Conservation (phyloP, 2,888 invertebrate species). For the Tipula helvola region DNA sequence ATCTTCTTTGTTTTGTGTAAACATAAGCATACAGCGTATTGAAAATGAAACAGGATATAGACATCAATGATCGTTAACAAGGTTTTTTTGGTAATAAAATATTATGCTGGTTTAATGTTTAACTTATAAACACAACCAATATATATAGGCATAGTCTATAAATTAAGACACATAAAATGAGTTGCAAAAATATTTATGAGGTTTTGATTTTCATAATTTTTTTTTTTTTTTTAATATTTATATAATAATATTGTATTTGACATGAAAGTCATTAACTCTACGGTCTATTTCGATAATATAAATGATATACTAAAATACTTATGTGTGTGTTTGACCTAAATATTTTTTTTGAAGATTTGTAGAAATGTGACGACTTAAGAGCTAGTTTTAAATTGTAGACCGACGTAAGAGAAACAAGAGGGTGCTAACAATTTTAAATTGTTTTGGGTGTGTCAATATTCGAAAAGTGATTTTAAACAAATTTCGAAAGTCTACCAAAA, state of each 20-base stretch:
- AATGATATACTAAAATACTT: not conserved
- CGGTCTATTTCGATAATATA: not conserved
- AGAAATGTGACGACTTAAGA: not conserved
- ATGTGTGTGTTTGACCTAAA: not conserved
- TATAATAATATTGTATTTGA: not conserved
- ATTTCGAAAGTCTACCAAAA: no score
- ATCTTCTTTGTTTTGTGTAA: not conserved
- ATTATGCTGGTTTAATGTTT: not conserved
- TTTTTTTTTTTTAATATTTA: not conserved
- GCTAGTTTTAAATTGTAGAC: not conserved
- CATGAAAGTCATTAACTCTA: not conserved
- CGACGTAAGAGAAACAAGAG: no score
- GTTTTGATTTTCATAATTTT: not conserved
- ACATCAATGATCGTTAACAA: not conserved
- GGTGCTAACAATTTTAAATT: no score
- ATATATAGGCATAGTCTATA: not conserved
- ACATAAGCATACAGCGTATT: not conserved
- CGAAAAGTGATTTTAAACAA: no score
- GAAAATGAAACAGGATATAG: not conserved
- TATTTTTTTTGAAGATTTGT: not conserved
- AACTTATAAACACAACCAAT: not conserved
- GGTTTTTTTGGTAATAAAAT: slow-evolving; percentile 1
- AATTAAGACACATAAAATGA: not conserved
- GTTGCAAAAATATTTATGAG: not conserved
- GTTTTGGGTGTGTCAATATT: no score